Conservation (phyloP, 2,797 vertebrate genomes). For the Hippopotamyrus pictus region DNA sequence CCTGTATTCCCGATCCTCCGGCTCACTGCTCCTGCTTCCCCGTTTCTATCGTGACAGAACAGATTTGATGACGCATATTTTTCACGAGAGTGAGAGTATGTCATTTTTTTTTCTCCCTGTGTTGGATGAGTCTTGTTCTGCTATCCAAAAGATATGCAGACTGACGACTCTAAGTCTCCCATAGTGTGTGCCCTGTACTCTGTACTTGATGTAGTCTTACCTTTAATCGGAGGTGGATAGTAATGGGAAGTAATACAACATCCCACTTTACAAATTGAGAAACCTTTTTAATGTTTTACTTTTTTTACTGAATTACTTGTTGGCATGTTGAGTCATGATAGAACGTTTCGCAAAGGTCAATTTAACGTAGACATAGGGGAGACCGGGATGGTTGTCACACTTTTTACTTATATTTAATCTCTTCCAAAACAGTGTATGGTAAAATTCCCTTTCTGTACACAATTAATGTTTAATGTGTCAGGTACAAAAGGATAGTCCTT, state of each 20-base stretch:
- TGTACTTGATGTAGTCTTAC: not conserved
- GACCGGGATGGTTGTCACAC: not conserved
- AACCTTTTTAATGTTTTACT: not conserved
- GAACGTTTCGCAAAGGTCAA: not conserved
- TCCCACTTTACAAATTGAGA: not conserved
- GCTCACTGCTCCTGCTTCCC: too few species aligned
- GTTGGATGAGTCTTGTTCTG: not conserved
- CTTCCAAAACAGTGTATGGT: not conserved
- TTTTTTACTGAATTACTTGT: not conserved
- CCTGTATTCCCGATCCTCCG: too few species aligned
- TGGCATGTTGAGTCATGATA: not conserved
- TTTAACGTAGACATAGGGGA: not conserved
- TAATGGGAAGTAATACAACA: not conserved
- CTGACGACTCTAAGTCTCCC: not conserved
- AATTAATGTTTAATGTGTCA: not conserved
- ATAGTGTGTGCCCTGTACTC: not conserved
- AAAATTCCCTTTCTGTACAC: not conserved
- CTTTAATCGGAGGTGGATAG: not conserved
- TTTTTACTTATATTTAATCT: not conserved
- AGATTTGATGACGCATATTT: not conserved
- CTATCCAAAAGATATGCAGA: not conserved
- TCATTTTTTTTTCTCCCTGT: not conserved
- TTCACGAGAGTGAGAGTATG: not conserved
- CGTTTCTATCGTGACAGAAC: not conserved
- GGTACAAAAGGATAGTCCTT: not conserved